Evolutionary conservation across 1,140 invertebrate genomes (phyloP).

Genomic region (Drosophila biarmipes): DNA sequence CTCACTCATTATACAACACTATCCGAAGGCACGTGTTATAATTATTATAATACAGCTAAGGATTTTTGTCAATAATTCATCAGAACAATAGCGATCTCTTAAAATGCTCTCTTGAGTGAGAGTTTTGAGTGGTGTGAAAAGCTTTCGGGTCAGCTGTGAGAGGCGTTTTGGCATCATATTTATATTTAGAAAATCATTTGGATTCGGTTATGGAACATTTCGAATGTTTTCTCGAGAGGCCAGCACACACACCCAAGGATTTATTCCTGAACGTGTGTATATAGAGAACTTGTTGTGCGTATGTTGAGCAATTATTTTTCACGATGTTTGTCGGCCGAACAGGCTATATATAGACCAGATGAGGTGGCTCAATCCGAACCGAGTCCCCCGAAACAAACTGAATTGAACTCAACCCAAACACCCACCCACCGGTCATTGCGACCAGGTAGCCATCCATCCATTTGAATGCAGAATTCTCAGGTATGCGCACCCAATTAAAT

Average conservation of each 20-base stretch:
- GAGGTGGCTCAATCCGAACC: constrained; percentile 57
- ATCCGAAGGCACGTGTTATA: constrained; percentile 45
- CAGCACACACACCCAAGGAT: constrained; percentile 20
- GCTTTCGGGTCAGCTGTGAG: constrained; percentile 41
- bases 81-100: constrained; percentile 5
- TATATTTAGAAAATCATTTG: constrained; percentile 79
- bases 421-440: constrained; percentile 34
- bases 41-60: constrained; percentile 6
- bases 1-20: constrained; percentile 32
- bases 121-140: constrained; percentile 11
- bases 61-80: constrained; percentile 23
- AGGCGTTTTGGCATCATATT: constrained; percentile 72
- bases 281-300: constrained; percentile 34
- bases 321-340: constrained; percentile 64
- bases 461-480: constrained; percentile 25
- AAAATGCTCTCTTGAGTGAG: constrained; percentile 46
- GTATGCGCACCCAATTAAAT: constrained; percentile 66
- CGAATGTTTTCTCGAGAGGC: constrained; percentile 40
- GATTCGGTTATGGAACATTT: constrained; percentile 78
- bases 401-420: constrained; percentile 17
- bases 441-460: constrained; percentile 24
- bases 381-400: constrained; percentile 6
- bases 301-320: constrained; percentile 77
- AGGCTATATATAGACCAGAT: constrained; percentile 67
- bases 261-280: constrained; percentile 25